A percentile compares a stretch with the other conserved stretches of the same genome.
Evolutionary conservation across 1,140 invertebrate genomes (phyloP).

Genomic region (Zaprionus ornatus): DNA sequence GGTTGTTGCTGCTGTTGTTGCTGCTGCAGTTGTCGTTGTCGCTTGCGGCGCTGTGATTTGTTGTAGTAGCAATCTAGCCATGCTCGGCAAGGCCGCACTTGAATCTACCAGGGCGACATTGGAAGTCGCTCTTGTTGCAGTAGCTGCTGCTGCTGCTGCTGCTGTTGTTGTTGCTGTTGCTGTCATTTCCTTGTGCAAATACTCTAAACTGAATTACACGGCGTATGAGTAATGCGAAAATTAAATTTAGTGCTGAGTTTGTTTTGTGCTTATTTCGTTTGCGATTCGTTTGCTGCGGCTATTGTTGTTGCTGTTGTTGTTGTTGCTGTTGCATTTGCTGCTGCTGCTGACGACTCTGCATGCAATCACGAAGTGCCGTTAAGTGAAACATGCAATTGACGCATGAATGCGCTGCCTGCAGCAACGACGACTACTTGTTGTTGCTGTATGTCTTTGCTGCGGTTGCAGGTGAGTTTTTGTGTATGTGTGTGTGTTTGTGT

Average conservation of each 20-base stretch:
- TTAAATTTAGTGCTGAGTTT: constrained; percentile 79
- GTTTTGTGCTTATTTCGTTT: constrained; percentile 73
- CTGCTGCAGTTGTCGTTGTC: constrained; percentile 36
- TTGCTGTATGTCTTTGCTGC: constrained; percentile 44
- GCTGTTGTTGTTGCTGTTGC: constrained; percentile 38
- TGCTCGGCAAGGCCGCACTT: constrained; percentile 35
- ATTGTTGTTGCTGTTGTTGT: neutral
- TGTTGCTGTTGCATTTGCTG: neutral
- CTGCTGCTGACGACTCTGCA: constrained; percentile 49
- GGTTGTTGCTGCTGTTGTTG: constrained; percentile 21
- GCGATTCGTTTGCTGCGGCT: neutral
- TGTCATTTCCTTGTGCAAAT: constrained; percentile 84
- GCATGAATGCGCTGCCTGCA: constrained; percentile 68
- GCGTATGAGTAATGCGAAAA: constrained; percentile 83
- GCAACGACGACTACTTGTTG: constrained; percentile 53
- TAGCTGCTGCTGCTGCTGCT: constrained; percentile 14
- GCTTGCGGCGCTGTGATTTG: constrained; percentile 64
- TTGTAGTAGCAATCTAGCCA: constrained; percentile 59
- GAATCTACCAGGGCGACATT: constrained; percentile 5
- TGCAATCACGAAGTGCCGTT: constrained; percentile 80
- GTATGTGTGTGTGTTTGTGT: constrained; percentile 20
- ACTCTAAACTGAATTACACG: constrained; percentile 83
- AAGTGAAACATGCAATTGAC: constrained; percentile 82
- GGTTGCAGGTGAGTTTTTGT: constrained; percentile 32
- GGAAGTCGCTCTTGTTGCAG: neutral